These are phyloP conservation scores for Shargacucullia verbasci DNA, from an alignment of 2,888 invertebrate species.

Conservation along the genomic window DNA sequence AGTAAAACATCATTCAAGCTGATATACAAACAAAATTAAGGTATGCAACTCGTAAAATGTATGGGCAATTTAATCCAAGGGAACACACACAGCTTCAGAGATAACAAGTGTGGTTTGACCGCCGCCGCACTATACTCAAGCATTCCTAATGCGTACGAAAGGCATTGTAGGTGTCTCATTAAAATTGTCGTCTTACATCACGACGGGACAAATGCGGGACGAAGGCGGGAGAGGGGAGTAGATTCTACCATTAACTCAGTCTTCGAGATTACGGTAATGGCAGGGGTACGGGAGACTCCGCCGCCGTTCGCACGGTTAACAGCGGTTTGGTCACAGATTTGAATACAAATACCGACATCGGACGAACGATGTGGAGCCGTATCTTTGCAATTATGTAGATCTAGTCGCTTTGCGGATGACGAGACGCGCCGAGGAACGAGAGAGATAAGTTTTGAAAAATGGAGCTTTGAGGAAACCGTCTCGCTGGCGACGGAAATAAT, in stretches of 20 bases:
- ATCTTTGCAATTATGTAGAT: conserved; percentile 60
- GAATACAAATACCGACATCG: conserved; percentile 60
- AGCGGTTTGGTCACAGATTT: conserved; percentile 60
- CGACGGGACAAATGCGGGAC: conserved; percentile 28
- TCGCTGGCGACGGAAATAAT: conserved; percentile 22
- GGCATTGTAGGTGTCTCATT: conserved; percentile 51
- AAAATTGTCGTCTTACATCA: conserved; percentile 54
- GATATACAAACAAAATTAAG: conserved; percentile 7
- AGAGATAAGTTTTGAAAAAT: conserved; percentile 51
- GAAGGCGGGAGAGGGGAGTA: conserved; percentile 1
- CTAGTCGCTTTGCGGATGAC: conserved; percentile 49
- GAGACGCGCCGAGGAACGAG: conserved; percentile 38
- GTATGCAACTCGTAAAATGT: not conserved
- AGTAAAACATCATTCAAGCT: not conserved
- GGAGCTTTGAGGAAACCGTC: conserved; percentile 17
- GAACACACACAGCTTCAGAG: conserved; percentile 15
- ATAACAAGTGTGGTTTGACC: conserved; percentile 34
- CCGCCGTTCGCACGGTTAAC: conserved; percentile 50
- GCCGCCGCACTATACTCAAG: conserved; percentile 21
- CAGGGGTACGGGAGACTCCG: conserved; percentile 35
- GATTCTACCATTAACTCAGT: conserved; percentile 51
- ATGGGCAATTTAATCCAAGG: conserved; percentile 10
- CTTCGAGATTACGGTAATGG: conserved; percentile 57
- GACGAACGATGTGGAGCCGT: conserved; percentile 53
- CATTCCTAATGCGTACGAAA: conserved; percentile 35